phyloP scores from a whole-genome alignment of 2,113 vertebrate genomes.

The Catharus minimus region DNA sequence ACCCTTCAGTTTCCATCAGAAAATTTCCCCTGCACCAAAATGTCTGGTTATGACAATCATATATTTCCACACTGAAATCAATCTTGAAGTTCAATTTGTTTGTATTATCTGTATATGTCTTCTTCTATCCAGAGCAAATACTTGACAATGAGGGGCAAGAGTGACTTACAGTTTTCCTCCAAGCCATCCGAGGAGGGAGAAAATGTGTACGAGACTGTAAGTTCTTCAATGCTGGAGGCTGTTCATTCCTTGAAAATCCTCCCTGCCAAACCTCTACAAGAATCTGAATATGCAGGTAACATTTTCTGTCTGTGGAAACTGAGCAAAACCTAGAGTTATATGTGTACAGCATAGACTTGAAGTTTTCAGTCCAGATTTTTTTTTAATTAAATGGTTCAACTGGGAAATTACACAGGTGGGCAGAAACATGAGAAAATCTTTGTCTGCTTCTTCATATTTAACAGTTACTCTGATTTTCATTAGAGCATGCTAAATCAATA shows the following conservation, averaged over 20 bases:
- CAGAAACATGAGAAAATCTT: not conserved
- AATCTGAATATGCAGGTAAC: conserved; percentile 74
- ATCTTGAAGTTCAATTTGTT: not conserved
- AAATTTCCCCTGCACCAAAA: not conserved
- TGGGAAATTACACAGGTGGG: not conserved
- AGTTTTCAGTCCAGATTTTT: not conserved
- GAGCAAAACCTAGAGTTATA: not conserved
- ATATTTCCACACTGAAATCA: not conserved
- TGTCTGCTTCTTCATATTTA: not conserved
- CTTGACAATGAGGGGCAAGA: not conserved
- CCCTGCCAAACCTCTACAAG: conserved; percentile 66
- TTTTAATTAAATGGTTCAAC: not conserved
- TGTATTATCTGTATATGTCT: not conserved
- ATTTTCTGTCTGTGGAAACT: not conserved
- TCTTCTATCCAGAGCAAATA: conserved; percentile 29
- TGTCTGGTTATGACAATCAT: not conserved
- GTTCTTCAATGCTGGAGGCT: not conserved
- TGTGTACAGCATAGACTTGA: not conserved
- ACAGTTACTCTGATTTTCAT: not conserved
- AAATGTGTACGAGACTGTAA: conserved; percentile 55
- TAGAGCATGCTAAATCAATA: not conserved
- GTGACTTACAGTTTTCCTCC: not conserved
- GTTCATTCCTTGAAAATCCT: conserved; percentile 46
- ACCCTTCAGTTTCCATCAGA: not conserved
- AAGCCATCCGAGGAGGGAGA: not conserved